Evolutionary conservation across 2,888 invertebrate species (phyloP).

Genomic region (Archips xylosteana): DNA sequence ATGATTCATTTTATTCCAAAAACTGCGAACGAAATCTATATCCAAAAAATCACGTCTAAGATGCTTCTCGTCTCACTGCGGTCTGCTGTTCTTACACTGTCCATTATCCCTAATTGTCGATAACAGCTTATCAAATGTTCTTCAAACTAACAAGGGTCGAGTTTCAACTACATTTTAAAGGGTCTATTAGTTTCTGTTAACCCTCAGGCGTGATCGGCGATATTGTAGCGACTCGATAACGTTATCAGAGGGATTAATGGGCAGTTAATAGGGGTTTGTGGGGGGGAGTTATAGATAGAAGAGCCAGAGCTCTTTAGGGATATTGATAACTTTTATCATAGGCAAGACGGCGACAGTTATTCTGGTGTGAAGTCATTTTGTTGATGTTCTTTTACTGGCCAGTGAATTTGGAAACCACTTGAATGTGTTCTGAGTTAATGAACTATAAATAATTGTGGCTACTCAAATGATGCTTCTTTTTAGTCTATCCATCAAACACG

Average conservation of each 20-base stretch:
- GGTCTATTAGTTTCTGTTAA: conserved; percentile 19
- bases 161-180: conserved; percentile 18
- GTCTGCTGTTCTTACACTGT: not conserved
- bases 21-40: not conserved
- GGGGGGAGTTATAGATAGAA: conserved; percentile 15
- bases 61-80: not conserved
- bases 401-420: no score
- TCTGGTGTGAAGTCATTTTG: not conserved
- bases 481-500: no score
- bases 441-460: no score
- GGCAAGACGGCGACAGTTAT: not conserved
- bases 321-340: conserved; percentile 8
- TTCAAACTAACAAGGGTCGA: conserved; percentile 35
- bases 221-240: conserved; percentile 31
- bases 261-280: conserved; percentile 38
- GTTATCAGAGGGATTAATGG: conserved; percentile 33
- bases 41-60: not conserved
- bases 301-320: not conserved
- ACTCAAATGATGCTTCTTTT: no score
- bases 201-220: conserved; percentile 37
- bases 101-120: conserved; percentile 9
- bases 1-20: no score
- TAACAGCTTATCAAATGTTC: conserved; percentile 9
- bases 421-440: no score
- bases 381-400: not conserved